Evolutionary conservation across 35 echinoderm and acorn worm species (phyloP), one percentile per base, ranked within the genome.

Genomic region (Strongylocentrotus purpuratus): DNA sequence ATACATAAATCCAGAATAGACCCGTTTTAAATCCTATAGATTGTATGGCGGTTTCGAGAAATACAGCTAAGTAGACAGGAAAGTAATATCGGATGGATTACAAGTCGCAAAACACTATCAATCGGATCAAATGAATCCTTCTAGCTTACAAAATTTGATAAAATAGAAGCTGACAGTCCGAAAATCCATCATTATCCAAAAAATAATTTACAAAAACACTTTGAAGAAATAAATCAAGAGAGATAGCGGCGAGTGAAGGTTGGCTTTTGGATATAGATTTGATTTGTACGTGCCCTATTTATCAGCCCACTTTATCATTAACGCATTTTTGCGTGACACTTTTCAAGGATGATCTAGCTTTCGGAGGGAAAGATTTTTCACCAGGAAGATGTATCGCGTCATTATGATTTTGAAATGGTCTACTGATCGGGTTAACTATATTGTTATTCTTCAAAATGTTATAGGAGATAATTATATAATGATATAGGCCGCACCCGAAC

Each of bases 351-450:
- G 28, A 28, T 78, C 6, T 78, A 55, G 50, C 28, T n/a, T 78
- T 22, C 0, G 28, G 20, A 7, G 20, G 61, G 11, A 55, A 31
- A n/a, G 20, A 28, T 28, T 28, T 15, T 78, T 78, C 28, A 78
- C 65, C 22, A n/a, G 1, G 18, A 78, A 78, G 28, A 78, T 78
- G 25, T n/a, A 78, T 78, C 65, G 4, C 20, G 65, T 78, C 65
- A 78, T 28, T 78, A 78, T 78, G 65, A 78, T 78, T 78, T n/a
- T 78, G 65, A 28, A 78, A 78, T 78, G 65, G 65, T 70, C 61
- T 70, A 25, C 61, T 70, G 61, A 70, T 70, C 18, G 22, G 25
- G 61, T 4, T 25, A 7, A 70, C 17, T 6, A 70, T 28, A 70
- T 14, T 12, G 52, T 59, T 70, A 70, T 70, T 70, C 61, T 70